Conservation (phyloP, 2,113 vertebrate species). For the Probosciger aterrimus region DNA sequence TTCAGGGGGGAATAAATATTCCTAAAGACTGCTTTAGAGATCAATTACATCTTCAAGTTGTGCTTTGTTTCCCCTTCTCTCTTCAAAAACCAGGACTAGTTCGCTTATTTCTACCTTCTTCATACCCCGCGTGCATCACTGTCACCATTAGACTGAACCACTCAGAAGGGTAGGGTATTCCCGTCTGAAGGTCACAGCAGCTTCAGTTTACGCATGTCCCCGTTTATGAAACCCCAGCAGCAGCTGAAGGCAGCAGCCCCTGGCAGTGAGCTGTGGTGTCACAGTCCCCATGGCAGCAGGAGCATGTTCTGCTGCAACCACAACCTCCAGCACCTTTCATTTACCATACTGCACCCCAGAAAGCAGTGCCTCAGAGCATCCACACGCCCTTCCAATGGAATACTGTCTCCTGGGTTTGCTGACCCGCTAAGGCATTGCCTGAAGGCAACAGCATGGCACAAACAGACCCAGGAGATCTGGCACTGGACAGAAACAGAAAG, state of each 20-base stretch:
- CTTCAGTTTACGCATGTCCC: neutral
- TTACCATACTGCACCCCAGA: neutral
- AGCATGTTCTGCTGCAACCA: fast-evolving
- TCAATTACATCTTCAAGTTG: neutral
- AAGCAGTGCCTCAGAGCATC: neutral
- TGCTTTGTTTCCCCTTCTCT: neutral
- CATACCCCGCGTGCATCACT: neutral
- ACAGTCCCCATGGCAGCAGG: neutral
- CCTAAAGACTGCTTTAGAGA: neutral
- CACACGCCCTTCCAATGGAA: neutral
- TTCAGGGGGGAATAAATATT: neutral
- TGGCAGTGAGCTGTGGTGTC: neutral
- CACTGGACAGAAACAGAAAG: neutral
- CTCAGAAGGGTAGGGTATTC: neutral
- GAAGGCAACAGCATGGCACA: neutral
- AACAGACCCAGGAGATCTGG: neutral
- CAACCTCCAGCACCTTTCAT: neutral
- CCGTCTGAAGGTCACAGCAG: neutral
- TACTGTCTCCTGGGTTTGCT: neutral
- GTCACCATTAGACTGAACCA: neutral
- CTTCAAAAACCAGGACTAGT: neutral
- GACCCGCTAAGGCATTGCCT: neutral
- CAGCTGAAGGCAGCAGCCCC: neutral
- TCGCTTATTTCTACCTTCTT: neutral
- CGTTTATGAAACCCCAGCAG: neutral